Base-by-base conservation (phyloP, 2,888 invertebrate genomes). In the Chydorus sphaericus region DNA sequence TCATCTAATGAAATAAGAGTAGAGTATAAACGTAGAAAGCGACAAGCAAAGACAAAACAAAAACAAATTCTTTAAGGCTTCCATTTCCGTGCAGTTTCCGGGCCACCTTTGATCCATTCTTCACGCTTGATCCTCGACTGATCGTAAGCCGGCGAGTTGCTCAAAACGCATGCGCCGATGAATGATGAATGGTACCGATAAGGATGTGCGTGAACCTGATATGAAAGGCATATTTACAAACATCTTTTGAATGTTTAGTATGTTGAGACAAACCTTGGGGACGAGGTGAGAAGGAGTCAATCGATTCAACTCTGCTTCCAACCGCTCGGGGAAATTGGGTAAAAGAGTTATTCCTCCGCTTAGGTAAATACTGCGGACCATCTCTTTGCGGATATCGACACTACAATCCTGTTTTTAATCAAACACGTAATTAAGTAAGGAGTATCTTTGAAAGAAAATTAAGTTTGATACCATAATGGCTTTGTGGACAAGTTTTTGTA, bases 131-230 rank as follows among this genome's bases (percentile, higher is more conserved):
- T 61, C 58, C 62, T 63, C 28, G 64, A 65, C 61, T 69, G 65
- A 33, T 69, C 65, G 62, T 73, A 74, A 29, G 66, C 68, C 16
- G 65, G 63, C 60, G 69, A 68, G 49, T 64, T 62, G 3, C 75
- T 73, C 56, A 75, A 67, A 18, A 73, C 68, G 58, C 75, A 75
- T 2, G 76, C 76, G n/a, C 78, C 78, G 38, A 78, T 67, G 64
- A 71, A 78, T 2, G 77, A 73, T 16, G 76, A 73, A 63, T 78
- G 77, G 62, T 76, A 75, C 8, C 77, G 66, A 66, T 77, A 74
- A 1, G 76, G 75, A 20, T 73, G 71, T 2, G 71, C 70, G 62
- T 73, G 73, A 14, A 78, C 75, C 75, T 77, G 66, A 28, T 30
- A 50, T 56, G n/a, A 58, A 16, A 48, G 56, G 10, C 31, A 44